Evolutionary conservation across 2,113 vertebrate species (phyloP).

Genomic region (Phaetusa simplex): DNA sequence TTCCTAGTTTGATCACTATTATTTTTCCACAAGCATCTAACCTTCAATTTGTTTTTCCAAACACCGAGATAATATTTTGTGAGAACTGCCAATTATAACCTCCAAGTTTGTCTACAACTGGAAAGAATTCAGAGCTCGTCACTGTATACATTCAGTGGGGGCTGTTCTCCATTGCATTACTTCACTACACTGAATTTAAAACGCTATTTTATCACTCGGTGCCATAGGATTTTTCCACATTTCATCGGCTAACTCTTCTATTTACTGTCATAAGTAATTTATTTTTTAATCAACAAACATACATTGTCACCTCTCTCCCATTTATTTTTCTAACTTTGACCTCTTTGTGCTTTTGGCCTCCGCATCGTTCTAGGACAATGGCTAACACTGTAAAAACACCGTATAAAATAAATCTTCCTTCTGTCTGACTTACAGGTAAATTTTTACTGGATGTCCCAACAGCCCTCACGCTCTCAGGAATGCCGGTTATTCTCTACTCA

Average conservation of each 20-base stretch:
- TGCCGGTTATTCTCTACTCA: neutral
- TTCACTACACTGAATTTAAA: neutral
- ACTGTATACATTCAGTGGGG: neutral
- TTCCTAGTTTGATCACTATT: neutral
- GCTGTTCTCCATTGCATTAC: neutral
- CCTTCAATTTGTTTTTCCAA: neutral
- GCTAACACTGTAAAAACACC: neutral
- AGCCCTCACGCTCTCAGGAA: neutral
- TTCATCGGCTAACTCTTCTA: neutral
- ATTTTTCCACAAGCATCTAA: neutral
- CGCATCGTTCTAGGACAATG: accelerated
- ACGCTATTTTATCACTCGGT: neutral
- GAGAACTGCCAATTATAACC: neutral
- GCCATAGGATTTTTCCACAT: neutral
- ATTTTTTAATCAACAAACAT: neutral
- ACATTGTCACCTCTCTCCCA: neutral
- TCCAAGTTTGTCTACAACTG: neutral
- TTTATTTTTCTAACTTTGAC: neutral
- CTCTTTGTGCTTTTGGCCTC: neutral
- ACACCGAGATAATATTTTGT: neutral
- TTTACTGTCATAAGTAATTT: neutral
- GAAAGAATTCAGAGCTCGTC: neutral
- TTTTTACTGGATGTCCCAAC: neutral
- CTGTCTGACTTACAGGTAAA: neutral
- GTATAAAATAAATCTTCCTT: neutral